Conservation (phyloP, 2,113 vertebrate genomes). For the Microtus ochrogaster region DNA sequence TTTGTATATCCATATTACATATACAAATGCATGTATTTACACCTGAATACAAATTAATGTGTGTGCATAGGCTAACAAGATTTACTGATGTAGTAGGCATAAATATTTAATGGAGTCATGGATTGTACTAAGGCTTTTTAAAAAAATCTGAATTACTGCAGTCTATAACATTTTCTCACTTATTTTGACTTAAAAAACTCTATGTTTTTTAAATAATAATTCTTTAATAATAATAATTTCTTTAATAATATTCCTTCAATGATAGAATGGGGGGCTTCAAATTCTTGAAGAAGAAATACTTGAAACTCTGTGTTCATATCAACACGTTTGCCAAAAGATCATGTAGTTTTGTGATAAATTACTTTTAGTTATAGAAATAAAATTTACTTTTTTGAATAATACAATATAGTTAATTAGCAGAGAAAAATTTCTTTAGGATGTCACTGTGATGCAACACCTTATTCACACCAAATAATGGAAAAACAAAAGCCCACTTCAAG, state of each 20-base stretch:
- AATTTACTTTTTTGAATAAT: not conserved
- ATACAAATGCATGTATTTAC: not conserved
- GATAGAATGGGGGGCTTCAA: not conserved
- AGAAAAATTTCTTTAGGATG: conserved; percentile 21
- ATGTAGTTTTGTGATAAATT: conserved; percentile 24
- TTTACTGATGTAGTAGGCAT: not conserved
- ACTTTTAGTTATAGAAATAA: conserved; percentile 39
- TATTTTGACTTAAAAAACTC: not conserved
- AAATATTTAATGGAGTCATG: not conserved
- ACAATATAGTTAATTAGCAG: conserved; percentile 23
- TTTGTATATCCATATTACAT: not conserved
- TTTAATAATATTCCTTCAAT: conserved; percentile 13
- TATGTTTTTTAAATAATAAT: conserved; percentile 7
- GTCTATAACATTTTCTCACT: not conserved
- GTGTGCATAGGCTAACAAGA: not conserved
- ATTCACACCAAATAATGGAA: conserved; percentile 60
- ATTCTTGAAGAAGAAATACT: not conserved
- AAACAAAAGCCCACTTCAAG: conserved; percentile 62
- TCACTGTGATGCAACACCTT: conserved; percentile 56
- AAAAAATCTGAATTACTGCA: not conserved
- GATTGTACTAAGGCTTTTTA: not conserved
- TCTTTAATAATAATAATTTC: not conserved
- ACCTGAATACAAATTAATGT: not conserved
- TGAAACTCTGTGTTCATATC: conserved; percentile 12
- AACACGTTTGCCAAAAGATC: not conserved